Percentiles rank a stretch among this genome's conserved stretches.
These are phyloP conservation scores for Ennomos quercinarius DNA, from an alignment of 2,888 invertebrate species.

Conservation along the genomic window DNA sequence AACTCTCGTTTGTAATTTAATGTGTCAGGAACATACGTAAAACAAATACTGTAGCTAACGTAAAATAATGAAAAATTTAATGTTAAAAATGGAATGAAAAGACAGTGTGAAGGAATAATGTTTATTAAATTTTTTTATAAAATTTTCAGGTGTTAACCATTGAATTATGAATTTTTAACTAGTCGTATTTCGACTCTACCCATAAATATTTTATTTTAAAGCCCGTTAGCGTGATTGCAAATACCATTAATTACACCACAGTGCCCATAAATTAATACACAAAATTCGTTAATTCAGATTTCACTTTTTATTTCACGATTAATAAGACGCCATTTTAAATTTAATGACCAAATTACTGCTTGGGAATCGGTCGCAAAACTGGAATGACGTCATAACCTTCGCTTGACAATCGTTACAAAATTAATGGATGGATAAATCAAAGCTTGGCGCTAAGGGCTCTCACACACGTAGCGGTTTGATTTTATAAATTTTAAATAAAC, in stretches of 20 bases:
- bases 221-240: constrained; percentile 18
- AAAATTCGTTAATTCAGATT: constrained; percentile 16
- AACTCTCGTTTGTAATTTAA: too few species aligned
- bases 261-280: constrained; percentile 20
- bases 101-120: too few species aligned
- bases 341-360: constrained; percentile 35
- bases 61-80: too few species aligned
- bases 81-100: too few species aligned
- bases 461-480: constrained; percentile 4
- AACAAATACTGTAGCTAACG: too few species aligned
- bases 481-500: too few species aligned
- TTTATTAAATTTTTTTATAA: too few species aligned
- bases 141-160: too few species aligned
- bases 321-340: constrained; percentile 31
- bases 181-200: too few species aligned
- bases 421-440: constrained; percentile 55
- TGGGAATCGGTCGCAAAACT: constrained; percentile 43
- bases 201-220: constrained; percentile 3
- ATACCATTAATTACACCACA: constrained; percentile 22
- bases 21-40: too few species aligned
- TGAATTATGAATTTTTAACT: too few species aligned
- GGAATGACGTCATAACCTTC: constrained; percentile 45
- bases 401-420: constrained; percentile 50
- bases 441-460: constrained; percentile 13
- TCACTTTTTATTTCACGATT: constrained; percentile 26